These are phyloP conservation scores for Acanthis flammea DNA, from an alignment of 2,797 vertebrate species.

Conservation along the genomic window DNA sequence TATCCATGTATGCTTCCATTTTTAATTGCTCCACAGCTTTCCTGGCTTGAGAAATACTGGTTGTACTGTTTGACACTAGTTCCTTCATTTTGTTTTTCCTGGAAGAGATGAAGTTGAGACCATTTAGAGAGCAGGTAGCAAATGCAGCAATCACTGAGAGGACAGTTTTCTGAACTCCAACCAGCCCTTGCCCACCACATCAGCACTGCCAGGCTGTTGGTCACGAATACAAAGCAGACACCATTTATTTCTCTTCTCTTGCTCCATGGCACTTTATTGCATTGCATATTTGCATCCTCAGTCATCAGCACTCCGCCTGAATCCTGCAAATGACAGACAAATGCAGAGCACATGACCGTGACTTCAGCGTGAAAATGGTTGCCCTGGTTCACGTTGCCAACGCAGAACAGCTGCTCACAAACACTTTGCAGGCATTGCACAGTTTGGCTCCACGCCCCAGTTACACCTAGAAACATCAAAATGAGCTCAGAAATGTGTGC, in stretches of 20 bases:
- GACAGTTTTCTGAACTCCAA: background rate
- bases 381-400: background rate
- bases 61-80: slow-evolving; percentile 88
- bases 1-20: slow-evolving; percentile 98
- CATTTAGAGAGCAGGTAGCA: background rate
- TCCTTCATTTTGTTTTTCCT: slow-evolving; percentile 86
- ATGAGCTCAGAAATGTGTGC: background rate
- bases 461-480: background rate
- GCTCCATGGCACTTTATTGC: background rate
- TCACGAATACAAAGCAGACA: background rate
- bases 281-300: background rate
- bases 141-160: background rate
- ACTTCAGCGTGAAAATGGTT: background rate
- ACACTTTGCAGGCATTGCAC: background rate
- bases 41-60: slow-evolving; percentile 95
- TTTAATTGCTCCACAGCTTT: slow-evolving; percentile 97
- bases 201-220: background rate
- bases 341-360: background rate
- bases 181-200: background rate
- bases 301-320: background rate
- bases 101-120: background rate
- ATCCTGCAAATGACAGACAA: background rate
- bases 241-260: background rate
- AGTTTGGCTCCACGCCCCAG: background rate
- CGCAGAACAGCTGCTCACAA: background rate